phyloP scores from a whole-genome alignment of 2,888 invertebrate genomes.

The Gandaritis pyraliata region DNA sequence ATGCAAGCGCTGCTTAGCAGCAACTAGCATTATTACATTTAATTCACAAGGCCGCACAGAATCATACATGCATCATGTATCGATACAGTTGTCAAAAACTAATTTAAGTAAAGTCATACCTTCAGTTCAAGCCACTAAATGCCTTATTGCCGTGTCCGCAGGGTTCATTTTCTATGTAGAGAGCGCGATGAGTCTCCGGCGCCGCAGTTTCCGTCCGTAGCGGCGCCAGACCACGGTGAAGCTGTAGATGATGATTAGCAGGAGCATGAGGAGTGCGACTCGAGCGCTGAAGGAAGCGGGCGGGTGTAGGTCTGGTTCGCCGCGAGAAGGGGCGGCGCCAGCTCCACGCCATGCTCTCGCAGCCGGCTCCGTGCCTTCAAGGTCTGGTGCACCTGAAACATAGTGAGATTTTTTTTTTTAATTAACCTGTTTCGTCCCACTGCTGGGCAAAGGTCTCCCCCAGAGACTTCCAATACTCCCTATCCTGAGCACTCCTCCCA shows the following conservation, averaged over 20 bases:
- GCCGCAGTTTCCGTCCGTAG: slow-evolving; percentile 66
- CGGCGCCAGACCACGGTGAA: slow-evolving; percentile 61
- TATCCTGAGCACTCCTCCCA: too few relatives aligned
- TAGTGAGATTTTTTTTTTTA: background rate
- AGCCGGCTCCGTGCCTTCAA: slow-evolving; percentile 75
- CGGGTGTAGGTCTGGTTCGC: slow-evolving; percentile 43
- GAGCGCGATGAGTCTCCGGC: slow-evolving; percentile 66
- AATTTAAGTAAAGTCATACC: too few relatives aligned
- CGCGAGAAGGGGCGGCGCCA: slow-evolving; percentile 67
- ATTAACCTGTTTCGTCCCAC: too few relatives aligned
- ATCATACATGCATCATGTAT: too few relatives aligned
- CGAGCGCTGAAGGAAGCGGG: slow-evolving; percentile 53
- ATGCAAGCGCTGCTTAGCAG: too few relatives aligned
- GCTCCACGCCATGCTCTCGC: slow-evolving; percentile 84
- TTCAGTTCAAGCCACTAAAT: too few relatives aligned
- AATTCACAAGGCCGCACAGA: too few relatives aligned
- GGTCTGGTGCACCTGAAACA: slow-evolving; percentile 60
- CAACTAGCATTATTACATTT: too few relatives aligned
- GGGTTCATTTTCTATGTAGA: slow-evolving; percentile 60
- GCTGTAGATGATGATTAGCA: slow-evolving; percentile 59
- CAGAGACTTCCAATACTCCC: too few relatives aligned
- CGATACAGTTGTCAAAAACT: too few relatives aligned
- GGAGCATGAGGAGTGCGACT: slow-evolving; percentile 49
- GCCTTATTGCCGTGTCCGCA: too few relatives aligned
- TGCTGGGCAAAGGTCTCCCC: too few relatives aligned